Evolutionary conservation across 2,113 vertebrate species (phyloP).

Genomic region (Damaliscus lunatus): DNA sequence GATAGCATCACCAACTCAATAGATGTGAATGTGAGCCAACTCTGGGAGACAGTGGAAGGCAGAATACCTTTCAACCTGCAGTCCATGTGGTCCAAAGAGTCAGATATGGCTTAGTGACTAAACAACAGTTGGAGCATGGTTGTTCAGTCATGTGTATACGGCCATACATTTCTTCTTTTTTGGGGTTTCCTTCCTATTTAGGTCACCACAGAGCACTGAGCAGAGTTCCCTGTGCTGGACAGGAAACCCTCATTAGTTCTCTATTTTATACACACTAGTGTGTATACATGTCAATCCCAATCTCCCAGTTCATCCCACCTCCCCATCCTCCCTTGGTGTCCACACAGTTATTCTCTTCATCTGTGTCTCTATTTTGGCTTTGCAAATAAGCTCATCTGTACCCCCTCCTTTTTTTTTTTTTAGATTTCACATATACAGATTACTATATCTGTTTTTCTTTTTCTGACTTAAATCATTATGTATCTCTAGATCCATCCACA

Average conservation of each 20-base stretch:
- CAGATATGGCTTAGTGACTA: not conserved
- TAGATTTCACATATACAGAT: not conserved
- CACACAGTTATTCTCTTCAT: not conserved
- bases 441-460: not conserved
- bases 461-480: not conserved
- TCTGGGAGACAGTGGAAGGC: not conserved
- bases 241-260: not conserved
- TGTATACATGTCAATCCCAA: not conserved
- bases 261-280: not conserved
- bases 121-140: not conserved
- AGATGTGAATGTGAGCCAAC: not conserved
- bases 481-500: not conserved
- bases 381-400: not conserved
- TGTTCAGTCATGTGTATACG: not conserved
- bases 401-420: not conserved
- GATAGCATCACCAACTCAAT: not conserved
- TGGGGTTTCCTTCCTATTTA: not conserved
- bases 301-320: not conserved
- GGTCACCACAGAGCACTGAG: not conserved
- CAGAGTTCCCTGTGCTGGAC: not conserved
- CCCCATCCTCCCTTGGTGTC: not conserved
- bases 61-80: not conserved
- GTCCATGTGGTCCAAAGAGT: not conserved
- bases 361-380: not conserved
- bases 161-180: not conserved